phyloP scores from a whole-genome alignment of 1,140 invertebrate genomes.

The Drosophila saltans region DNA sequence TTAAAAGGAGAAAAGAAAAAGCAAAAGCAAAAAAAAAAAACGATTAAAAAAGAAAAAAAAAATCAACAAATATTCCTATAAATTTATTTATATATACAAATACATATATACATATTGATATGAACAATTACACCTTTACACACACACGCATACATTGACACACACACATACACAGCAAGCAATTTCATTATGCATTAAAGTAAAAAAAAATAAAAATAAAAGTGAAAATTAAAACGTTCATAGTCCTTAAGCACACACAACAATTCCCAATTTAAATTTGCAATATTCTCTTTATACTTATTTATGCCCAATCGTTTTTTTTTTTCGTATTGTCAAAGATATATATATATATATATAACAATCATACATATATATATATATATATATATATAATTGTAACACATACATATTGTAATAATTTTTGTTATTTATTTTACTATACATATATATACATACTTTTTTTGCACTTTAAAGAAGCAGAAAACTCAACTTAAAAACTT shows the following conservation, averaged over 20 bases:
- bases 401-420: conserved; percentile 44
- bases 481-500: conserved; percentile 52
- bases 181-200: conserved; percentile 66
- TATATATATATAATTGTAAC: conserved; percentile 3
- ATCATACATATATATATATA: conserved; percentile 18
- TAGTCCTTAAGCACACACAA: conserved; percentile 11
- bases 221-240: conserved; percentile 22
- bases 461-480: conserved; percentile 36
- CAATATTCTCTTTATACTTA: conserved; percentile 18
- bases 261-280: conserved; percentile 32
- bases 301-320: conserved; percentile 15
- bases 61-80: conserved; percentile 77
- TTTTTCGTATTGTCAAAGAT: conserved; percentile 42
- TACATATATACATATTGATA: conserved; percentile 76
- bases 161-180: conserved; percentile 52
- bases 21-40: conserved; percentile 26
- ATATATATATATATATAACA: conserved; percentile 39
- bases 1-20: conserved; percentile 33
- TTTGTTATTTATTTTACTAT: conserved; percentile 55
- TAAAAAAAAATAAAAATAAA: conserved; percentile 41
- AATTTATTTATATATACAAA: conserved; percentile 76
- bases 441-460: conserved; percentile 39
- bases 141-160: conserved; percentile 31
- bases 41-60: conserved; percentile 30
- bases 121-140: conserved; percentile 53